Evolutionary conservation across 2,888 invertebrate genomes (phyloP).

Genomic region (Frankliniella intonsa): DNA sequence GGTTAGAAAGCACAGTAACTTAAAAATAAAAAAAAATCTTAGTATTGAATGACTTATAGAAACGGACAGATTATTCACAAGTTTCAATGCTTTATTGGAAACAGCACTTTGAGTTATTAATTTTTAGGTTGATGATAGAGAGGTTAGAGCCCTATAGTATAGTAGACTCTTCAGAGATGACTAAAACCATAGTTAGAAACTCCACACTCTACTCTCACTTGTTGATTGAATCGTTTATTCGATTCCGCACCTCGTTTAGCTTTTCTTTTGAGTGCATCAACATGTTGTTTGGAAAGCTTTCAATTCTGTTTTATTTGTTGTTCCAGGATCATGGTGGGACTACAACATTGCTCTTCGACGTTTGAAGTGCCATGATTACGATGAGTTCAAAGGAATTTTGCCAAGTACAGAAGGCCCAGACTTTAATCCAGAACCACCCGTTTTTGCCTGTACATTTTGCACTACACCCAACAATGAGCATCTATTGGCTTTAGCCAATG

Average conservation of each 20-base stretch:
- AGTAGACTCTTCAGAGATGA: too few relatives aligned
- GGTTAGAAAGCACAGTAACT: background rate
- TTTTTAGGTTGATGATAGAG: background rate
- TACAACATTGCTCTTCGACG: background rate
- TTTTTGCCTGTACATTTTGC: slow-evolving; percentile 76
- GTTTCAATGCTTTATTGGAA: too few relatives aligned
- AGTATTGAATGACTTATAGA: too few relatives aligned
- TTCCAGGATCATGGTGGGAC: background rate
- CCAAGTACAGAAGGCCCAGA: slow-evolving; percentile 46
- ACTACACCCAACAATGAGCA: slow-evolving; percentile 62
- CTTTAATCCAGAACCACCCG: slow-evolving; percentile 63
- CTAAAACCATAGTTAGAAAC: too few relatives aligned
- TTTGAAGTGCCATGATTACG: slow-evolving; percentile 3
- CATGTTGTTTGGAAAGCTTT: too few relatives aligned
- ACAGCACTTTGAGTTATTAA: too few relatives aligned
- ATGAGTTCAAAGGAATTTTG: background rate
- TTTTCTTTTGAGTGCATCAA: too few relatives aligned
- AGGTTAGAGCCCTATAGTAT: background rate
- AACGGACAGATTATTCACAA: too few relatives aligned
- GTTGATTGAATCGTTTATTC: too few relatives aligned
- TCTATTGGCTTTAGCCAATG: slow-evolving; percentile 76
- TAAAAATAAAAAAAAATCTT: background rate
- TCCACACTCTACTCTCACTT: too few relatives aligned
- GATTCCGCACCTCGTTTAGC: too few relatives aligned
- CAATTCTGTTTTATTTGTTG: background rate